A percentile compares a stretch with the other conserved stretches of the same genome.
These are phyloP conservation scores for Coelogynopora nodosa DNA, from an alignment of 2,888 invertebrate species.

Conservation along the genomic window DNA sequence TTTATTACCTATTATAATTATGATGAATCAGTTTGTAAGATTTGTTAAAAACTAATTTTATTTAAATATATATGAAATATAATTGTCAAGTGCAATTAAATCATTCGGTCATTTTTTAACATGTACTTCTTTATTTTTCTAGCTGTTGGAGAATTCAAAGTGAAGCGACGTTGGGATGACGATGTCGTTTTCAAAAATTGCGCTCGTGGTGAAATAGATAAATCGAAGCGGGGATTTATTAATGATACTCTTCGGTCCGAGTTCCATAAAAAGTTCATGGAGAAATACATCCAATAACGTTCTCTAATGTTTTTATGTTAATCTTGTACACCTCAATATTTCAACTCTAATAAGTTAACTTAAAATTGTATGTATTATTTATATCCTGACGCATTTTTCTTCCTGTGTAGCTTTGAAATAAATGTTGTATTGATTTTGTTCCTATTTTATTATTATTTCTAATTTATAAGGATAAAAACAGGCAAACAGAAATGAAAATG, in stretches of 20 bases:
- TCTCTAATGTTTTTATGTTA: too few relatives aligned
- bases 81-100: not conserved
- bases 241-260: constrained; percentile 96
- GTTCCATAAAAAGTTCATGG: constrained; percentile 99
- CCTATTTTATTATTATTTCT: too few relatives aligned
- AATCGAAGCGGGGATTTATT: constrained; percentile 71
- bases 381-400: too few relatives aligned
- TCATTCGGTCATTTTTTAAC: not conserved
- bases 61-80: not conserved
- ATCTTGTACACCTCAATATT: too few relatives aligned
- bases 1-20: too few relatives aligned
- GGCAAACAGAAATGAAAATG: too few relatives aligned
- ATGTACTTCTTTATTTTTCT: constrained; percentile 29
- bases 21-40: too few relatives aligned
- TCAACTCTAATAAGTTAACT: too few relatives aligned
- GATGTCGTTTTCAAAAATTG: constrained; percentile 99
- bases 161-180: constrained; percentile 80
- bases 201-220: constrained; percentile 85
- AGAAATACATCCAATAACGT: constrained; percentile 90
- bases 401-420: too few relatives aligned
- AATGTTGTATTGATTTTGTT: too few relatives aligned
- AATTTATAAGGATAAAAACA: too few relatives aligned
- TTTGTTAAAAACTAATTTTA: not conserved
- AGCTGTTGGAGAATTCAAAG: constrained; percentile 43
- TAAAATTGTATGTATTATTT: too few relatives aligned